Percentiles rank a stretch among this genome's conserved stretches.
These are phyloP conservation scores for Lasioglossum calceatum DNA, from an alignment of 2,888 invertebrate genomes.

Conservation along the genomic window DNA sequence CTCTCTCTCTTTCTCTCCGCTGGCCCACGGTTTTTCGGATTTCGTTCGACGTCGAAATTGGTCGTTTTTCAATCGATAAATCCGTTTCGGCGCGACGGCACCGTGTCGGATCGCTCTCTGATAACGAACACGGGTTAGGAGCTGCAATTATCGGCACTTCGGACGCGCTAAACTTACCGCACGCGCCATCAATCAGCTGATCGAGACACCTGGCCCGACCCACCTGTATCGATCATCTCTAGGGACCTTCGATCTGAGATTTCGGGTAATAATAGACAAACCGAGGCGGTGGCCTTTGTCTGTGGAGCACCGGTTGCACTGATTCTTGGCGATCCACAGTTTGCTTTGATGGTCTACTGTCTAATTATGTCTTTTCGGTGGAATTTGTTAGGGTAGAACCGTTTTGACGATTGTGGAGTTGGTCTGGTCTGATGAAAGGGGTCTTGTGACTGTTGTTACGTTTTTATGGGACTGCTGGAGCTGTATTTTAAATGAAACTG, in stretches of 20 bases:
- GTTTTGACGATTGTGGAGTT: background rate
- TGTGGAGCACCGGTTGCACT: background rate
- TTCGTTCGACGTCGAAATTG: conserved; percentile 26
- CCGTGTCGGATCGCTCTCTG: conserved; percentile 68
- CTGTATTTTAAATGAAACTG: background rate
- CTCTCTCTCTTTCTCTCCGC: background rate
- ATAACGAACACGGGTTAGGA: conserved; percentile 70
- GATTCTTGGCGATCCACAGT: background rate
- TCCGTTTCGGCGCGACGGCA: conserved; percentile 62
- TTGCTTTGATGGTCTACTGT: background rate
- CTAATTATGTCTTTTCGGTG: conserved; percentile 7
- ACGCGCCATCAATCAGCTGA: conserved; percentile 79
- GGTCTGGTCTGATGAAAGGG: background rate
- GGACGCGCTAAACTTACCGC: conserved; percentile 77
- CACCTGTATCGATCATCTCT: conserved; percentile 75
- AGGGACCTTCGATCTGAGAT: conserved; percentile 64
- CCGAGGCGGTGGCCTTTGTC: conserved; percentile 32
- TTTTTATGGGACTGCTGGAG: background rate
- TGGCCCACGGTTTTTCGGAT: conserved; percentile 26
- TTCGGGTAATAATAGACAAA: conserved; percentile 72
- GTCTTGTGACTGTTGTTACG: background rate
- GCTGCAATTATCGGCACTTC: conserved; percentile 78
- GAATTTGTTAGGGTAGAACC: background rate
- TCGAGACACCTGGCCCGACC: conserved; percentile 76
- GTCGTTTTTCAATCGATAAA: conserved; percentile 52